A percentile compares a stretch with the other conserved stretches of the same genome.
Conservation (phyloP, 1,140 invertebrate genomes). For the Procambarus virginalis region DNA sequence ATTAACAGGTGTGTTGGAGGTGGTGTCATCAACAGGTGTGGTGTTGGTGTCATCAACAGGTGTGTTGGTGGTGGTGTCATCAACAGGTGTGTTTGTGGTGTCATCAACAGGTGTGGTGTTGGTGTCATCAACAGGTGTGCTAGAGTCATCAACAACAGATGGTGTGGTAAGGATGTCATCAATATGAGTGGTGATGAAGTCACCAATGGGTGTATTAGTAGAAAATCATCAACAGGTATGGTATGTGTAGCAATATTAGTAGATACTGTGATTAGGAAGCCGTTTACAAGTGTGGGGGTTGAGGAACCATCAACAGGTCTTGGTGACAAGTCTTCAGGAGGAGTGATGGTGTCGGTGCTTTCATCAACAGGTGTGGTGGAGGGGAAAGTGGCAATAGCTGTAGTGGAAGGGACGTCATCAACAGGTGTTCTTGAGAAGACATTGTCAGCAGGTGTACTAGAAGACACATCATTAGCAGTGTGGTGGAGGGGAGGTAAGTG, state of each 20-base stretch:
- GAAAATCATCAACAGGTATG: not conserved
- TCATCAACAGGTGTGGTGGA: not conserved
- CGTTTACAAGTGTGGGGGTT: not conserved
- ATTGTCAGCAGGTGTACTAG: not conserved
- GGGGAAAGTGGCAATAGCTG: not conserved
- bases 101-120: too few species aligned
- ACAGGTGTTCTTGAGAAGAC: not conserved
- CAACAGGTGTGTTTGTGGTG: constrained; percentile 7
- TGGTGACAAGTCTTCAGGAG: not conserved
- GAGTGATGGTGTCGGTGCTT: not conserved
- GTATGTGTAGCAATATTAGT: not conserved
- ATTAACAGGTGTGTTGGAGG: not conserved
- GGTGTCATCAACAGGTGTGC: not conserved
- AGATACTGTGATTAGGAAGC: not conserved
- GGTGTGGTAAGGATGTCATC: not conserved
- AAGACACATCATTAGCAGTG: not conserved
- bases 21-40: not conserved
- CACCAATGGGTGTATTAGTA: not conserved
- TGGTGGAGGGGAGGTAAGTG: not conserved
- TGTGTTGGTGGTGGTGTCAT: not conserved
- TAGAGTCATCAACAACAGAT: not conserved
- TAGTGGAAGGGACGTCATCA: not conserved
- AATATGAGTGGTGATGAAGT: not conserved
- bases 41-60: not conserved
- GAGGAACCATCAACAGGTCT: not conserved